A percentile compares a stretch with the other conserved stretches of the same genome.
phyloP scores from a whole-genome alignment of 2,797 vertebrate species.

The Stomatorhinus walkeri region DNA sequence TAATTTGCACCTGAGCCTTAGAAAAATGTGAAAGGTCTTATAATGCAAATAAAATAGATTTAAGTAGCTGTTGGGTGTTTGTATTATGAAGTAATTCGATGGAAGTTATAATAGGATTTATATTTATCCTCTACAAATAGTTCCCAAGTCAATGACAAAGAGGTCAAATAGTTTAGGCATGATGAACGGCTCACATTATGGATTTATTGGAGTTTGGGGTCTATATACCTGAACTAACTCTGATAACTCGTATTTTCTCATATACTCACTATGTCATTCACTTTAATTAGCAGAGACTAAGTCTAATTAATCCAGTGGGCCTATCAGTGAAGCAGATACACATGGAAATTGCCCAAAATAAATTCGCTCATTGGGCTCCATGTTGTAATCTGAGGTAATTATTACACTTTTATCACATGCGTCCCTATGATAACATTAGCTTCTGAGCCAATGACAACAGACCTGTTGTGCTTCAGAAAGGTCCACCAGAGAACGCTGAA shows the following conservation, averaged over 20 bases:
- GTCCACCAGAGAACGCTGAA: neutral
- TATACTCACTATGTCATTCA: neutral
- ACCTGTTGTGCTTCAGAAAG: constrained; percentile 9
- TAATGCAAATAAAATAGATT: neutral
- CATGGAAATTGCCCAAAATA: neutral
- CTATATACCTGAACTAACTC: constrained; percentile 1
- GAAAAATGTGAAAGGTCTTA: neutral
- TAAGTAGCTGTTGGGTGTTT: neutral
- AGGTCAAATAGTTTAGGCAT: constrained; percentile 21
- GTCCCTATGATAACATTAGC: neutral
- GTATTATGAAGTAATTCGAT: neutral
- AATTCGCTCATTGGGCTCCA: neutral
- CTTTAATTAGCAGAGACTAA: constrained; percentile 9
- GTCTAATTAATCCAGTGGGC: constrained; percentile 5
- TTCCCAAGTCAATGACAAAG: neutral
- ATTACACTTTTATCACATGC: neutral
- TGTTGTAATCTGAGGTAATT: constrained; percentile 15
- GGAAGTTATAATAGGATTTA: neutral
- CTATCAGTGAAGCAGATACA: neutral
- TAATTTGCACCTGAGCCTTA: neutral
- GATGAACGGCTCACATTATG: constrained; percentile 20
- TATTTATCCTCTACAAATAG: neutral
- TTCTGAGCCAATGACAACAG: neutral
- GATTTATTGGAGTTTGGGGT: constrained; percentile 21
- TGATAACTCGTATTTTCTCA: neutral